Evolutionary conservation across 2,113 vertebrate species (phyloP).

Genomic region (Paramormyrops kingsleyae): DNA sequence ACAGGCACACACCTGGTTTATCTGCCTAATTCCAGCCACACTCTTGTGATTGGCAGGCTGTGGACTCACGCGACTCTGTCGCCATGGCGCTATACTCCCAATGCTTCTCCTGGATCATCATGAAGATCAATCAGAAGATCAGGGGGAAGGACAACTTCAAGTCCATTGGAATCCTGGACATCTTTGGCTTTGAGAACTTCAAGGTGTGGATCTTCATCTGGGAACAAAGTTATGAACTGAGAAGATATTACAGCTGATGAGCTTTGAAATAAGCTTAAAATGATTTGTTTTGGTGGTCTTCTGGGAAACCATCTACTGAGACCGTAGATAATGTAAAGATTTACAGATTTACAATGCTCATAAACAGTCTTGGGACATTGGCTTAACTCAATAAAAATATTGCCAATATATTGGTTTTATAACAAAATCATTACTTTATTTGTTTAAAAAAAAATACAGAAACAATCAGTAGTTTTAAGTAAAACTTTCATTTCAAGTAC

Average conservation of each 20-base stretch:
- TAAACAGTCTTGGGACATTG: background rate
- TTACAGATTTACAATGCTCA: background rate
- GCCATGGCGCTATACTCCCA: constrained; percentile 87
- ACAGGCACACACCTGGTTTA: background rate
- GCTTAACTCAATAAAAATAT: background rate
- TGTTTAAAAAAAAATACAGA: background rate
- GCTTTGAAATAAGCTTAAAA: background rate
- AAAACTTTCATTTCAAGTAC: background rate
- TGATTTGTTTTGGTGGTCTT: background rate
- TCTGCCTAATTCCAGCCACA: background rate
- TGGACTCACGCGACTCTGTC: constrained; percentile 82
- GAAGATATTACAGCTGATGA: background rate
- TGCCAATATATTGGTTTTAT: background rate
- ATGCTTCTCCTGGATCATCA: constrained; percentile 89
- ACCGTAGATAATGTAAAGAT: background rate
- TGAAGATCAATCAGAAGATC: constrained; percentile 80
- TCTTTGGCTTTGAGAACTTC: constrained; percentile 91
- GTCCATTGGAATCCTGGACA: constrained; percentile 90
- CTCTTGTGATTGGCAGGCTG: constrained; percentile 59
- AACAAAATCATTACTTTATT: background rate
- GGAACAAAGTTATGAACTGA: background rate
- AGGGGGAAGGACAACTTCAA: constrained; percentile 88
- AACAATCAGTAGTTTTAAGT: background rate
- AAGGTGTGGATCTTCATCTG: constrained; percentile 54
- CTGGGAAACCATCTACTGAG: background rate